phyloP scores from a whole-genome alignment of 2,797 vertebrate species.

The Bryconaethiops microstoma region DNA sequence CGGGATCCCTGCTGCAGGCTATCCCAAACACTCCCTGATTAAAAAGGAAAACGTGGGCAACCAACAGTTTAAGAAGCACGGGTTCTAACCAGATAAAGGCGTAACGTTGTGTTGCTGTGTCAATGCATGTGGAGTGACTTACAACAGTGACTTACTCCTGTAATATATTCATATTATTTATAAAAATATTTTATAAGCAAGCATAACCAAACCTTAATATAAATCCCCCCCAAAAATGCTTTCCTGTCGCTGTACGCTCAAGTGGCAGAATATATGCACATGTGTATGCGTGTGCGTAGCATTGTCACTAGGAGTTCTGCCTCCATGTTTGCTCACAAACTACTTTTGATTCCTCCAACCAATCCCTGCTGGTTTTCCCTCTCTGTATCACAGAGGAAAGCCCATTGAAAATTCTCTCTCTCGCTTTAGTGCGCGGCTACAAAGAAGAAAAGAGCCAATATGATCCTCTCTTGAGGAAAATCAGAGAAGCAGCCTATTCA shows the following conservation, averaged over 20 bases:
- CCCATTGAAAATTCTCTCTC: conserved; percentile 58
- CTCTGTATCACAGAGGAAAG: conserved; percentile 51
- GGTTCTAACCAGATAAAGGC: conserved; percentile 81
- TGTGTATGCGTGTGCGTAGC: conserved; percentile 44
- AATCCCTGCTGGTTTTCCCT: conserved; percentile 51
- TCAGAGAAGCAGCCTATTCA: conserved; percentile 69
- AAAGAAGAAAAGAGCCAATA: conserved; percentile 76
- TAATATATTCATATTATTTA: conserved; percentile 84
- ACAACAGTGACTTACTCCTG: conserved; percentile 70
- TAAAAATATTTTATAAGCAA: conserved; percentile 83
- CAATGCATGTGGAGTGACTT: conserved; percentile 79
- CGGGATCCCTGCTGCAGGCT: conserved; percentile 84
- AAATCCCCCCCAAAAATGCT: conserved; percentile 69
- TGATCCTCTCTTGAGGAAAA: conserved; percentile 79
- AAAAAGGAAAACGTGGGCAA: conserved; percentile 82
- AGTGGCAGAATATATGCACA: conserved; percentile 31
- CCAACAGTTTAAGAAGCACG: conserved; percentile 80
- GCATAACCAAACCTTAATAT: conserved; percentile 84
- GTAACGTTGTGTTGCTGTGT: conserved; percentile 83
- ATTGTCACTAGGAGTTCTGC: conserved; percentile 68
- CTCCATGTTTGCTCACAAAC: conserved; percentile 75
- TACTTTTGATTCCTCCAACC: conserved; percentile 69
- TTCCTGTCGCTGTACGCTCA: conserved; percentile 39
- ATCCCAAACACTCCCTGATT: conserved; percentile 83
- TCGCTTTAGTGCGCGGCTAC: conserved; percentile 64